Percentiles rank a stretch among this genome's conserved stretches.
Conservation (phyloP, 2,113 vertebrate genomes). For the Gallinago media region DNA sequence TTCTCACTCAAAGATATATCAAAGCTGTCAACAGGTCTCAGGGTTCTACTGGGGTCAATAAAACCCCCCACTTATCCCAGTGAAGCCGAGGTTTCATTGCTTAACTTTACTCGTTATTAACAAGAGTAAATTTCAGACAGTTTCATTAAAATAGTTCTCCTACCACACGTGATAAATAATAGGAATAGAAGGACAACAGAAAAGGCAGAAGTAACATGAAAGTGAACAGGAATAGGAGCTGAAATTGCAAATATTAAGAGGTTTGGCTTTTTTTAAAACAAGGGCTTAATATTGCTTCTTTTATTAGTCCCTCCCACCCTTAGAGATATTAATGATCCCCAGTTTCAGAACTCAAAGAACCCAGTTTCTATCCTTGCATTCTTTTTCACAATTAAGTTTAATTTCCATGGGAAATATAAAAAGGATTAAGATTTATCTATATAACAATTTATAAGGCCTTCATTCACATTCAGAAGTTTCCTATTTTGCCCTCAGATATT, state of each 20-base stretch:
- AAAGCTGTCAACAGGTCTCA: not conserved
- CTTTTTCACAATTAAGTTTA: not conserved
- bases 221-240: not conserved
- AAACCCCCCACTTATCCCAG: not conserved
- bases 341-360: not conserved
- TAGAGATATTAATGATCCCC: not conserved
- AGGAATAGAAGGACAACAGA: not conserved
- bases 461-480: not conserved
- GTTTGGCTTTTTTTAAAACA: not conserved
- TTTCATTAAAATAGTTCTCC: not conserved
- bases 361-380: not conserved
- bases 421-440: not conserved
- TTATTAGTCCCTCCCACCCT: not conserved
- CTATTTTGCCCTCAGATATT: slow-evolving; percentile 7
- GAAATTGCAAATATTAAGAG: not conserved
- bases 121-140: not conserved
- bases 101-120: not conserved
- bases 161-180: not conserved
- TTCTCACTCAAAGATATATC: not conserved
- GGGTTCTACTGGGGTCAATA: not conserved
- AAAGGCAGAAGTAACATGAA: not conserved
- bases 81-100: not conserved
- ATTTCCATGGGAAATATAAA: not conserved
- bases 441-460: not conserved
- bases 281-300: not conserved